Conservation (phyloP, 2,113 vertebrate genomes). For the Rhabdornis inornatus region DNA sequence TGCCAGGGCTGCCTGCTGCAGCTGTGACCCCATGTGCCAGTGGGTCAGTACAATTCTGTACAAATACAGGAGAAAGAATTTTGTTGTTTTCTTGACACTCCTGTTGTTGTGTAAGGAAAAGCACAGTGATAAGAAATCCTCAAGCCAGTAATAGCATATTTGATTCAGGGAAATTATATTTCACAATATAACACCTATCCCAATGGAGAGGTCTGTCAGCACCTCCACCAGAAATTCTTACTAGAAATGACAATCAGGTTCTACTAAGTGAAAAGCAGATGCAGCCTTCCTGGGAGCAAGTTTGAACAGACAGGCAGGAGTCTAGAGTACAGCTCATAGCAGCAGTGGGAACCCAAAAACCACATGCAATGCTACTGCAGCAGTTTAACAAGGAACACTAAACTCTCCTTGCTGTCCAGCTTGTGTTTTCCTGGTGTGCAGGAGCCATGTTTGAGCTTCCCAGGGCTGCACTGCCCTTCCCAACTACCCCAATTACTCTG, state of each 20-base stretch:
- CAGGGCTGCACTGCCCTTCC: background rate
- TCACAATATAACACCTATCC: background rate
- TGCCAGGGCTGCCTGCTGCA: background rate
- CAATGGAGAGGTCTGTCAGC: background rate
- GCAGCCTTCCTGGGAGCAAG: background rate
- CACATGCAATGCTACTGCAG: background rate
- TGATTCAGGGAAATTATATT: background rate
- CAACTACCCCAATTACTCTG: background rate
- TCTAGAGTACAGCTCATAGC: background rate
- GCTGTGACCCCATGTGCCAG: fast-evolving
- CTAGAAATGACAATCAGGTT: background rate
- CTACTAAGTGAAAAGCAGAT: background rate
- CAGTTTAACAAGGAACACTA: background rate
- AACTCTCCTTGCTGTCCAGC: background rate
- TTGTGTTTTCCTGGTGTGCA: background rate
- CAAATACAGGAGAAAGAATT: background rate
- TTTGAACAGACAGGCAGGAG: background rate
- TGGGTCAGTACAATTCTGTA: background rate
- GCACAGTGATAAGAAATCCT: background rate
- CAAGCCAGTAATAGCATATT: background rate
- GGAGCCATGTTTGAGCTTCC: background rate
- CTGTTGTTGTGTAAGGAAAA: background rate
- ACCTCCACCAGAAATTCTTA: background rate
- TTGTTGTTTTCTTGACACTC: background rate
- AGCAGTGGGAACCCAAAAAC: background rate